Conservation (phyloP, 2,888 invertebrate species). For the Podabrus alpinus region DNA sequence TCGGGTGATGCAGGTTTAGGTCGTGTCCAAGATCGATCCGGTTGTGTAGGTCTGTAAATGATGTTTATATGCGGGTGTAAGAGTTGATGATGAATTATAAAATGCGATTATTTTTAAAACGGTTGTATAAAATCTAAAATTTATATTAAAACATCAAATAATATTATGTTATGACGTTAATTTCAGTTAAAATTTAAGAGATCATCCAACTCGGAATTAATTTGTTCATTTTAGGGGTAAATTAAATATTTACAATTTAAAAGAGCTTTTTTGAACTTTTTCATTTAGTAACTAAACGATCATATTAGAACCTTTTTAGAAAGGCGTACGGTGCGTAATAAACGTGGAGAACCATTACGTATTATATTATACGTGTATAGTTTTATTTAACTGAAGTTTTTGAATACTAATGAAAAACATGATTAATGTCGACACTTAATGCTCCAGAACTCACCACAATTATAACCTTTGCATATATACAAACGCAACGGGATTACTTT, state of each 20-base stretch:
- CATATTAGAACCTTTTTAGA: not conserved
- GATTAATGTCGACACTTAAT: conserved; percentile 29
- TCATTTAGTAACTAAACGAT: not conserved
- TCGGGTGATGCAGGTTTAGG: no score
- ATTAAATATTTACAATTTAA: not conserved
- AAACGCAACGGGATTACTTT: conserved; percentile 24
- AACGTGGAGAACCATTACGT: not conserved
- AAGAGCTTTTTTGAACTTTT: not conserved
- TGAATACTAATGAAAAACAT: conserved; percentile 31
- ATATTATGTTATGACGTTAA: not conserved
- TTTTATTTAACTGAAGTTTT: conserved; percentile 16
- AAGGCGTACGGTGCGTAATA: not conserved
- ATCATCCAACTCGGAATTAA: not conserved
- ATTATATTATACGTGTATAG: conserved; percentile 17
- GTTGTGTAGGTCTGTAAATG: no score
- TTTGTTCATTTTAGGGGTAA: not conserved
- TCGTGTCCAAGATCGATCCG: no score
- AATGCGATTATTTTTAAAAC: not conserved
- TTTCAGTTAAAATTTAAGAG: not conserved
- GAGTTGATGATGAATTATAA: no score
- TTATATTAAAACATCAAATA: not conserved
- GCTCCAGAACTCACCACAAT: conserved; percentile 19
- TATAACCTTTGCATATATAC: conserved; percentile 17
- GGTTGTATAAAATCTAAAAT: not conserved
- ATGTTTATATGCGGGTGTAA: no score